Conservation (phyloP, 2,113 vertebrate species). For the Alligator mississippiensis region DNA sequence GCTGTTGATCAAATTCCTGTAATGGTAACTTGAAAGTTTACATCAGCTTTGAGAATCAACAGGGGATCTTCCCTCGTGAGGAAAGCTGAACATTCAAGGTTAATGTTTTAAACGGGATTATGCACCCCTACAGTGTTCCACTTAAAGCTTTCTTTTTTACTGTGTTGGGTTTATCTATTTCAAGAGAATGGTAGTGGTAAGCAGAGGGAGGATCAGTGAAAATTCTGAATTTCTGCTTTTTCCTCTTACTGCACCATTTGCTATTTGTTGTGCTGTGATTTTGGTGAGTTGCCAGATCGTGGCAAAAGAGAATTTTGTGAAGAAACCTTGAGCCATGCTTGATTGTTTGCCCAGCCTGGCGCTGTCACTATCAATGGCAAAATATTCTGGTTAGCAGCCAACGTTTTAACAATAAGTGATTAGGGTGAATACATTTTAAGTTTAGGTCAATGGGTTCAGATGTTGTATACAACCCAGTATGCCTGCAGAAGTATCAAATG, state of each 20-base stretch:
- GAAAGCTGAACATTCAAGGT: not conserved
- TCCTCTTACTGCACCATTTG: not conserved
- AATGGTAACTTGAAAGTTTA: not conserved
- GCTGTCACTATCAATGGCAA: conserved; percentile 16
- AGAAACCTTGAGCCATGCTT: conserved; percentile 9
- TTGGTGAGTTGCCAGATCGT: not conserved
- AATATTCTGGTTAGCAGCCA: not conserved
- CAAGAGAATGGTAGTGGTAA: not conserved
- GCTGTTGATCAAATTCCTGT: not conserved
- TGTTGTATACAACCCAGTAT: not conserved
- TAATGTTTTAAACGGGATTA: not conserved
- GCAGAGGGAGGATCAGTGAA: not conserved
- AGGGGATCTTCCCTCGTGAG: not conserved
- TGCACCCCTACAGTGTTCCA: not conserved
- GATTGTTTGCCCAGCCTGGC: not conserved
- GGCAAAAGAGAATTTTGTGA: not conserved
- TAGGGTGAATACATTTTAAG: not conserved
- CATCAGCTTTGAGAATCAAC: not conserved
- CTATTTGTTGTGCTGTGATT: not conserved
- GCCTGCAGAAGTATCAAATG: not conserved
- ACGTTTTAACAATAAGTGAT: not conserved
- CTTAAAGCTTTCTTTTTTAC: not conserved
- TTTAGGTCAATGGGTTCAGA: not conserved
- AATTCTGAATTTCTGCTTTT: not conserved
- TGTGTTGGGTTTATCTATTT: not conserved